phyloP scores from a whole-genome alignment of 2,113 vertebrate species.

The Neomonachus schauinslandi region DNA sequence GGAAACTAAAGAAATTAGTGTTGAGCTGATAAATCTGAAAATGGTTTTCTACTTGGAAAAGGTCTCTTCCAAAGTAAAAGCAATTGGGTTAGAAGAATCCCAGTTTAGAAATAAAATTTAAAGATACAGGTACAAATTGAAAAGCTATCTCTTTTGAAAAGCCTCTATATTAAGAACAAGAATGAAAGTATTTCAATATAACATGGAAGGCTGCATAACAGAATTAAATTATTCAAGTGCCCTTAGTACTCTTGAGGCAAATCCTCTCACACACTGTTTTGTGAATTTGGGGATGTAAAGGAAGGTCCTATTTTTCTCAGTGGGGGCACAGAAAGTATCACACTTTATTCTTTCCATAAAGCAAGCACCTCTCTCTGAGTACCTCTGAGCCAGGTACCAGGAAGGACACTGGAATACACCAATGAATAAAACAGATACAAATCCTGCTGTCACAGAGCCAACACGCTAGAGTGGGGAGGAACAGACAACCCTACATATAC shows the following conservation, averaged over 20 bases:
- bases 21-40: background rate
- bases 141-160: background rate
- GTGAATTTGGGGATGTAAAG: background rate
- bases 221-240: background rate
- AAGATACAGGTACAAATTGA: background rate
- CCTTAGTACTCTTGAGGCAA: background rate
- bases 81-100: background rate
- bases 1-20: background rate
- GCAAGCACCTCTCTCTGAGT: background rate
- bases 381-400: background rate
- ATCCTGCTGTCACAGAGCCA: background rate
- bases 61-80: background rate
- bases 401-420: background rate
- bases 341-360: background rate
- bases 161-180: background rate
- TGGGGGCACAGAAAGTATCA: background rate
- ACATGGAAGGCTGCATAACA: background rate
- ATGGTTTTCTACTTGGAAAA: background rate
- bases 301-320: background rate
- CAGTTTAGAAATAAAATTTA: background rate
- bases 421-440: background rate
- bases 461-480: rapidly evolving
- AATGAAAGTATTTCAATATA: background rate
- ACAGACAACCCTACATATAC: too few species aligned
- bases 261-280: background rate